A percentile compares a stretch with the other conserved stretches of the same genome.
Evolutionary conservation across 2,888 invertebrate genomes (phyloP).

Genomic region (Tribolium freemani): DNA sequence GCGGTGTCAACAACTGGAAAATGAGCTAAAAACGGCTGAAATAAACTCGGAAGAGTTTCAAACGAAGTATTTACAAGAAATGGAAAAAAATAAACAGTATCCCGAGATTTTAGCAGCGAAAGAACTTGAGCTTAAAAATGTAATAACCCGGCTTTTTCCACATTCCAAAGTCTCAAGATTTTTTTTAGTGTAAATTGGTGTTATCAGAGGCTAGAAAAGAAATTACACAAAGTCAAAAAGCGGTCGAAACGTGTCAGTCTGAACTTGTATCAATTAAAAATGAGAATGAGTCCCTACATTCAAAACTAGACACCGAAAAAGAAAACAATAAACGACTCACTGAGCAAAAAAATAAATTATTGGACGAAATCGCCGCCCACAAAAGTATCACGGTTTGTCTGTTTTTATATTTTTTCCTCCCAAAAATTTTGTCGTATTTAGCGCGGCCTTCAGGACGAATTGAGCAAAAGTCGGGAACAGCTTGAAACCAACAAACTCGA

Average conservation of each 20-base stretch:
- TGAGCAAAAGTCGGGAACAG: slow-evolving; percentile 68
- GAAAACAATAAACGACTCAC: slow-evolving; percentile 38
- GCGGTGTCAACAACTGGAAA: slow-evolving; percentile 70
- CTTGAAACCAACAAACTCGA: slow-evolving; percentile 77
- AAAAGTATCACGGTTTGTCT: slow-evolving; percentile 63
- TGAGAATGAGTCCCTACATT: slow-evolving; percentile 56
- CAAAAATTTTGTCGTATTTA: slow-evolving; percentile 50
- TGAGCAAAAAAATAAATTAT: slow-evolving; percentile 63
- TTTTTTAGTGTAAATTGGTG: slow-evolving; percentile 60
- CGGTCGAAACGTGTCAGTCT: slow-evolving; percentile 69
- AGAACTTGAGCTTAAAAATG: slow-evolving; percentile 73
- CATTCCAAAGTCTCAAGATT: slow-evolving; percentile 1
- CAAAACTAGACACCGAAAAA: slow-evolving; percentile 55
- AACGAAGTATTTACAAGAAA: slow-evolving; percentile 52
- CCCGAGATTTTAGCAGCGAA: slow-evolving; percentile 75
- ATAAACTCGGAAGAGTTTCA: slow-evolving; percentile 50
- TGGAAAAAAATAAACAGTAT: slow-evolving; percentile 70
- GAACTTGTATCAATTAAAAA: slow-evolving; percentile 63
- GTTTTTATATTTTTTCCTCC: slow-evolving; percentile 59
- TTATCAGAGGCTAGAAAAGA: slow-evolving; percentile 61
- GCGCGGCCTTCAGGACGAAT: slow-evolving; percentile 67
- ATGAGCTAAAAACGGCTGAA: slow-evolving; percentile 61
- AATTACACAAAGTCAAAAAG: slow-evolving; percentile 67
- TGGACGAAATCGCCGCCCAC: slow-evolving; percentile 54
- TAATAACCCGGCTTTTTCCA: slow-evolving; percentile 66